phyloP scores from a whole-genome alignment of 2,113 vertebrate genomes.

The Meriones unguiculatus region DNA sequence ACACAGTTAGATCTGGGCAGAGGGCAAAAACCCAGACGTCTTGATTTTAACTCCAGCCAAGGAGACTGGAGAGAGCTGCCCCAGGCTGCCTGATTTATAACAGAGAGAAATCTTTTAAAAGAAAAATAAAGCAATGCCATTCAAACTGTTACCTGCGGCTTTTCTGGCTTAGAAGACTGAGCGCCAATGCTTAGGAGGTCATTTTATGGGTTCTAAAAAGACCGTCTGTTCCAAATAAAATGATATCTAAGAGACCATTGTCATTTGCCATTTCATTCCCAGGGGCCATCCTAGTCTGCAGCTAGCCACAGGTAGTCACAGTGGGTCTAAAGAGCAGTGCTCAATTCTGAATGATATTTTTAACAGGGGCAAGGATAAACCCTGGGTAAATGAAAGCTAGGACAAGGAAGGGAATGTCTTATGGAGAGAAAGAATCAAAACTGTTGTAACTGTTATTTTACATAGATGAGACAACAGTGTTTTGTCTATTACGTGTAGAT shows the following conservation, averaged over 20 bases:
- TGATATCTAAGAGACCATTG: neutral
- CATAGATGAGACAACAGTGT: neutral
- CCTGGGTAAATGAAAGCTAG: neutral
- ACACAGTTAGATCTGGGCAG: neutral
- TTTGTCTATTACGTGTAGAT: neutral
- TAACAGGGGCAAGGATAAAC: neutral
- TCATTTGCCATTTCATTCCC: constrained; percentile 36
- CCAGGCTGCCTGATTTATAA: constrained; percentile 3
- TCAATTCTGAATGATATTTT: neutral
- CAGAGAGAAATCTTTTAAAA: constrained; percentile 37
- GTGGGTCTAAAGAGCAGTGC: neutral
- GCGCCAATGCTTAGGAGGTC: neutral
- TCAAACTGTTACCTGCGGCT: neutral
- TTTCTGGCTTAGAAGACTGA: constrained; percentile 40
- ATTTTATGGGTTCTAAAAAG: constrained; percentile 21
- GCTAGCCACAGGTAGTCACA: neutral
- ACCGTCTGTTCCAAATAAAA: constrained; percentile 39
- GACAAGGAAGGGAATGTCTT: neutral
- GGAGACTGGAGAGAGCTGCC: neutral
- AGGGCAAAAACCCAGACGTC: constrained; percentile 1
- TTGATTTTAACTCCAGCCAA: constrained; percentile 7
- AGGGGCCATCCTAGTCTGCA: neutral
- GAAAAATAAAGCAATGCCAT: constrained; percentile 45
- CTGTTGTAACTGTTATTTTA: neutral
- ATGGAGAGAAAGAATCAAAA: neutral